These are phyloP conservation scores for Prietella phreatophila DNA, from an alignment of 2,113 vertebrate species.

Conservation along the genomic window DNA sequence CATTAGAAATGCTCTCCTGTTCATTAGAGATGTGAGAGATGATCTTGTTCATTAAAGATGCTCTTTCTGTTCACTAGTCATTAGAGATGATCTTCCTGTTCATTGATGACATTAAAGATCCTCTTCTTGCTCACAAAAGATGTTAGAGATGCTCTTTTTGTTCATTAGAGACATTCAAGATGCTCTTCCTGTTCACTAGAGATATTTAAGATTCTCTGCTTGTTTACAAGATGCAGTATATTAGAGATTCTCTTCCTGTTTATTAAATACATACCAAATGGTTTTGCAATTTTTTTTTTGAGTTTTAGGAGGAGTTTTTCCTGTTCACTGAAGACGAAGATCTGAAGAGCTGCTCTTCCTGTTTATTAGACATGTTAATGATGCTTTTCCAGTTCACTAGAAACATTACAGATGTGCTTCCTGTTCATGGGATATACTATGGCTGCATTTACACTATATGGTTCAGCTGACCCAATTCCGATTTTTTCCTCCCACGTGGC, in stretches of 20 bases:
- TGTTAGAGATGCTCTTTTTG: neutral
- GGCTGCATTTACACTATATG: no score
- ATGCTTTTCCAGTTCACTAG: neutral
- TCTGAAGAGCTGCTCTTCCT: neutral
- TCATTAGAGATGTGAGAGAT: conserved; percentile 10
- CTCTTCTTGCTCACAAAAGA: neutral
- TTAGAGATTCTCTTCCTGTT: neutral
- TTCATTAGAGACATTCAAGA: neutral
- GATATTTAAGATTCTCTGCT: neutral
- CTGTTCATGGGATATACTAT: neutral
- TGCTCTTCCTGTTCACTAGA: neutral
- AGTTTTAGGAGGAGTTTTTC: neutral
- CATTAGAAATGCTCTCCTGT: neutral
- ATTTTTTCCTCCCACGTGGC: no score
- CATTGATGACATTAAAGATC: neutral
- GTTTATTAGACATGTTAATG: neutral
- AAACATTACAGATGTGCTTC: neutral
- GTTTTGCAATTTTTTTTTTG: neutral
- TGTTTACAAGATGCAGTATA: neutral
- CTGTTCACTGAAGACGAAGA: neutral
- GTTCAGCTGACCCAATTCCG: no score
- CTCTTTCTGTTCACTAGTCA: neutral
- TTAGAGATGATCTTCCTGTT: neutral
- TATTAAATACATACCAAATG: neutral
- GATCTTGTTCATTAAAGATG: neutral